A percentile compares a stretch with the other conserved stretches of the same genome.
Evolutionary conservation across 1,140 invertebrate genomes (phyloP).

Genomic region (Antheraea mylitta): DNA sequence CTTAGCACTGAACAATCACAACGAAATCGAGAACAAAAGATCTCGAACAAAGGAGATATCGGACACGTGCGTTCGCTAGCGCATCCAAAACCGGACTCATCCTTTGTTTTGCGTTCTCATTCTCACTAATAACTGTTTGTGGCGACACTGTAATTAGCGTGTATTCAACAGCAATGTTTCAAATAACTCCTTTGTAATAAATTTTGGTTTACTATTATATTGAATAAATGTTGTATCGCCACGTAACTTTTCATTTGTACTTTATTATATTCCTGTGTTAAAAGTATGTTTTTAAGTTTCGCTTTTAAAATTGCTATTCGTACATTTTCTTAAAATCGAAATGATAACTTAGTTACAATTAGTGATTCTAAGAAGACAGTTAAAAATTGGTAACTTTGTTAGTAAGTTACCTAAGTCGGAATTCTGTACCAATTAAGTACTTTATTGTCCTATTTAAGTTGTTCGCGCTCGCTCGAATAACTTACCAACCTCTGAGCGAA

Average conservation of each 20-base stretch:
- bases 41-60: too few species aligned
- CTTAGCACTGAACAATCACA: too few species aligned
- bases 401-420: conserved; percentile 9
- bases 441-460: conserved; percentile 42
- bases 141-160: background rate
- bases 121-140: conserved; percentile 14
- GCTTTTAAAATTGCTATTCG: too few species aligned
- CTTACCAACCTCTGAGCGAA: conserved; percentile 25
- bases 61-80: too few species aligned
- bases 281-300: background rate
- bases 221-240: background rate
- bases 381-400: background rate
- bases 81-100: too few species aligned
- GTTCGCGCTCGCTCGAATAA: conserved; percentile 32
- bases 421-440: conserved; percentile 35
- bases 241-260: background rate
- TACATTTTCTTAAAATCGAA: background rate
- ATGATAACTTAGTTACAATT: background rate
- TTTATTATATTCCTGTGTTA: background rate
- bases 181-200: background rate
- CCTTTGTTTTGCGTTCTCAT: conserved; percentile 20
- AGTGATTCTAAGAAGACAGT: background rate
- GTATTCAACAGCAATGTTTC: background rate
- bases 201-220: background rate
- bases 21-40: too few species aligned